Evolutionary conservation across 2,888 invertebrate genomes (phyloP).

Genomic region (Autographa gamma): DNA sequence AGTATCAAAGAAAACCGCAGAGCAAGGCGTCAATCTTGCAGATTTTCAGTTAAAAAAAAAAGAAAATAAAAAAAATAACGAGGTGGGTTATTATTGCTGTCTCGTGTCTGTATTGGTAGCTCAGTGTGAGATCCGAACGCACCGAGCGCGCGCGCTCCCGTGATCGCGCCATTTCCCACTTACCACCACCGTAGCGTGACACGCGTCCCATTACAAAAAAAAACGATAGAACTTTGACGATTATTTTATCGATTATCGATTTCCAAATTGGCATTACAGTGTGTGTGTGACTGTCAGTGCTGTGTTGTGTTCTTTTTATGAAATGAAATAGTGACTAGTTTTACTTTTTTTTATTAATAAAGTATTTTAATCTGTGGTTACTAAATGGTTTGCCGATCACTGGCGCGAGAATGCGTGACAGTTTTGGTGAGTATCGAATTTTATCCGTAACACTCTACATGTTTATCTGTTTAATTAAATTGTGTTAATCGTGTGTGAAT

Average conservation of each 20-base stretch:
- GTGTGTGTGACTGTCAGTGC: constrained; percentile 58
- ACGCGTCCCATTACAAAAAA: constrained; percentile 53
- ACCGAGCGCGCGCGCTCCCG: constrained; percentile 80
- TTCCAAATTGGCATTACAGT: constrained; percentile 60
- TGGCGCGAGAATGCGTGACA: constrained; percentile 52
- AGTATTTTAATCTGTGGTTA: constrained; percentile 53
- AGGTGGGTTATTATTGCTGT: constrained; percentile 78
- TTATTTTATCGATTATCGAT: constrained; percentile 49
- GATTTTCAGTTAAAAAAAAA: constrained; percentile 84
- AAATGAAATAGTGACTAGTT: constrained; percentile 61
- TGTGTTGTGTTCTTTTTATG: constrained; percentile 63
- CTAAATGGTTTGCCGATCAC: constrained; percentile 42
- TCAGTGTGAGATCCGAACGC: constrained; percentile 84
- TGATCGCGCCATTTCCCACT: constrained; percentile 68
- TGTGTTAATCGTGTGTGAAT: constrained; percentile 45
- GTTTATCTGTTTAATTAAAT: constrained; percentile 44
- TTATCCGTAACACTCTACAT: constrained; percentile 18
- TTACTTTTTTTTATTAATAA: constrained; percentile 44
- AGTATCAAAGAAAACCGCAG: constrained; percentile 76
- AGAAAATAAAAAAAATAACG: constrained; percentile 72
- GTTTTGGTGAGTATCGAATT: constrained; percentile 60
- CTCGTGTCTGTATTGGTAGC: constrained; percentile 73
- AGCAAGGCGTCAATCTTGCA: constrained; percentile 76
- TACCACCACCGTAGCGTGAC: constrained; percentile 60
- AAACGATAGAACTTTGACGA: constrained; percentile 43